A percentile compares a stretch with the other conserved stretches of the same genome.
These are phyloP conservation scores for Augiades crinisus DNA, from an alignment of 2,888 invertebrate genomes.

Conservation along the genomic window DNA sequence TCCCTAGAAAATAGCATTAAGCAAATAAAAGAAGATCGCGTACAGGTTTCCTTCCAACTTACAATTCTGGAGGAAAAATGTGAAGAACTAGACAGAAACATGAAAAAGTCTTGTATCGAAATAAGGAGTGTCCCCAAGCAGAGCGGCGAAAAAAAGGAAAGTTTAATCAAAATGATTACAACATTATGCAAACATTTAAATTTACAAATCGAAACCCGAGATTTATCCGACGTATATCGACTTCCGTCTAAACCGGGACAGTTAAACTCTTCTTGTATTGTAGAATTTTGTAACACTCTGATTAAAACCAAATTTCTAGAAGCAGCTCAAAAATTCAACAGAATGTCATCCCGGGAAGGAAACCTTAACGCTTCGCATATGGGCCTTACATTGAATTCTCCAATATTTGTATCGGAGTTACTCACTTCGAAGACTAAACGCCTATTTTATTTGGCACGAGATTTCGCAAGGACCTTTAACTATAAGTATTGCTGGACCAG, in stretches of 20 bases:
- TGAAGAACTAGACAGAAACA: background rate
- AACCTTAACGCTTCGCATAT: background rate
- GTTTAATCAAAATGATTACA: background rate
- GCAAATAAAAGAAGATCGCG: background rate
- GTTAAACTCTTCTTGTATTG: background rate
- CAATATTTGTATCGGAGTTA: background rate
- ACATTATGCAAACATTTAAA: background rate
- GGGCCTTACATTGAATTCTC: background rate
- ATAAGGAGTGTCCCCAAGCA: background rate
- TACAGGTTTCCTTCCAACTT: background rate
- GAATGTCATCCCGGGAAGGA: background rate
- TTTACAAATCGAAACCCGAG: background rate
- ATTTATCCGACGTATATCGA: background rate
- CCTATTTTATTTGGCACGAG: background rate
- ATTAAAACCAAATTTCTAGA: background rate
- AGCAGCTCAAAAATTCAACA: background rate
- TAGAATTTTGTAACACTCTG: background rate
- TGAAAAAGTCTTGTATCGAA: background rate
- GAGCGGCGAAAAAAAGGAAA: background rate
- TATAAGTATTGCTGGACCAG: background rate
- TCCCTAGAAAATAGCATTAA: background rate
- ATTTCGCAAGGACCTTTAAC: background rate
- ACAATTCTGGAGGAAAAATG: background rate
- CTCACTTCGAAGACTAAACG: background rate
- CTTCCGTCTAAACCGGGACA: background rate